These are phyloP conservation scores for Equus quagga DNA, from an alignment of 2,113 vertebrate genomes.

Conservation along the genomic window DNA sequence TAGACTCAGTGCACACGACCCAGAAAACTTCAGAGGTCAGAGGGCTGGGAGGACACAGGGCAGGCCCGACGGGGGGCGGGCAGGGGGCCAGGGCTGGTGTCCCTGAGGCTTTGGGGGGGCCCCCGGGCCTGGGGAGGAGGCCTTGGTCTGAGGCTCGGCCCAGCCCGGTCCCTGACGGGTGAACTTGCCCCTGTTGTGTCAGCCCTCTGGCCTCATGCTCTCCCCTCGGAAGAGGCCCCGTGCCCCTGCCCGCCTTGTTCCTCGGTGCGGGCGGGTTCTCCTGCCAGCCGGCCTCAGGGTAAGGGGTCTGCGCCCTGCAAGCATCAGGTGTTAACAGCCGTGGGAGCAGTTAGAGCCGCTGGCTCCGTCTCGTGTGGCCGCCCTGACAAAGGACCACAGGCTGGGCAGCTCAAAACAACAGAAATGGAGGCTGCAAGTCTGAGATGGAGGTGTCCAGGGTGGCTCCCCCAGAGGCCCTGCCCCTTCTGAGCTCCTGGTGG, in stretches of 20 bases:
- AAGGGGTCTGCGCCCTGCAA: background rate
- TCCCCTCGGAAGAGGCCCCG: background rate
- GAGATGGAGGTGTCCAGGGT: background rate
- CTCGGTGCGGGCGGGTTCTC: background rate
- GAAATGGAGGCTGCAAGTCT: background rate
- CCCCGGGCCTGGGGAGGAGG: background rate
- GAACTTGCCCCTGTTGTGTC: background rate
- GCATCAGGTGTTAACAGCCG: fast-evolving
- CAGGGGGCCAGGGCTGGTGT: background rate
- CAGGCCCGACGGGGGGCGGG: background rate
- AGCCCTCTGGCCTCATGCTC: background rate
- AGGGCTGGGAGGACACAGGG: background rate
- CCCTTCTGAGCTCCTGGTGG: too few species aligned
- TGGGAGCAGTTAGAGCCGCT: background rate
- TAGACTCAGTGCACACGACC: background rate
- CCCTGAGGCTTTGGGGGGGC: background rate
- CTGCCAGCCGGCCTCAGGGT: background rate
- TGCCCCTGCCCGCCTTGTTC: background rate
- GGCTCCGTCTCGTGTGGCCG: background rate
- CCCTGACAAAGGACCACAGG: background rate
- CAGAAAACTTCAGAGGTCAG: background rate
- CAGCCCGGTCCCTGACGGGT: background rate
- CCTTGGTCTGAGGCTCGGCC: background rate
- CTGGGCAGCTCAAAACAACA: background rate
- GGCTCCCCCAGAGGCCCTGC: background rate